These are phyloP conservation scores for Labia minor DNA, from an alignment of 2,888 invertebrate genomes.

Conservation along the genomic window DNA sequence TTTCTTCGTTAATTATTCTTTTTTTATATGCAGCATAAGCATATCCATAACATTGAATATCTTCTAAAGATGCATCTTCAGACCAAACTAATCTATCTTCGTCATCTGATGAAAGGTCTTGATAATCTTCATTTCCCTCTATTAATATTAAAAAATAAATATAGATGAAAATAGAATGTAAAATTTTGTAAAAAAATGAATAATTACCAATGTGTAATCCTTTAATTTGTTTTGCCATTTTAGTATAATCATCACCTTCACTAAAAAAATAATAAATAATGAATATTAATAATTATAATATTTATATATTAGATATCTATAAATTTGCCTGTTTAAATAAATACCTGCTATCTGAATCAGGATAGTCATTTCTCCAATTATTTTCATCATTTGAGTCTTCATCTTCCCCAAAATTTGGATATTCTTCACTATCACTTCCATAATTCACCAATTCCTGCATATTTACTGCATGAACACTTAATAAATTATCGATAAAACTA, in stretches of 20 bases:
- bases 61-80: background rate
- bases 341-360: slow-evolving; percentile 51
- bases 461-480: slow-evolving; percentile 34
- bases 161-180: no score
- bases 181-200: background rate
- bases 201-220: background rate
- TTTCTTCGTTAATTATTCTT: background rate
- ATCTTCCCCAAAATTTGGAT: slow-evolving; percentile 29
- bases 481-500: slow-evolving; percentile 35
- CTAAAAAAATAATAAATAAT: slow-evolving; percentile 32
- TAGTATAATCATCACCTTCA: slow-evolving; percentile 51
- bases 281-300: slow-evolving; percentile 30
- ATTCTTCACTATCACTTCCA: background rate
- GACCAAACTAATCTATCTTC: background rate
- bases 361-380: slow-evolving; percentile 68
- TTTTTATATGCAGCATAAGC: background rate
- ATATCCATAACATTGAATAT: background rate
- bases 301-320: no score
- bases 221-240: slow-evolving; percentile 42
- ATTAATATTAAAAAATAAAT: background rate
- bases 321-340: no score
- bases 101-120: background rate
- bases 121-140: background rate
- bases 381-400: slow-evolving; percentile 71
- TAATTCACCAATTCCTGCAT: slow-evolving; percentile 24